Evolutionary conservation across 2,113 vertebrate species (phyloP), one percentile per base, ranked within the genome.

Genomic region (Electrona antarctica): DNA sequence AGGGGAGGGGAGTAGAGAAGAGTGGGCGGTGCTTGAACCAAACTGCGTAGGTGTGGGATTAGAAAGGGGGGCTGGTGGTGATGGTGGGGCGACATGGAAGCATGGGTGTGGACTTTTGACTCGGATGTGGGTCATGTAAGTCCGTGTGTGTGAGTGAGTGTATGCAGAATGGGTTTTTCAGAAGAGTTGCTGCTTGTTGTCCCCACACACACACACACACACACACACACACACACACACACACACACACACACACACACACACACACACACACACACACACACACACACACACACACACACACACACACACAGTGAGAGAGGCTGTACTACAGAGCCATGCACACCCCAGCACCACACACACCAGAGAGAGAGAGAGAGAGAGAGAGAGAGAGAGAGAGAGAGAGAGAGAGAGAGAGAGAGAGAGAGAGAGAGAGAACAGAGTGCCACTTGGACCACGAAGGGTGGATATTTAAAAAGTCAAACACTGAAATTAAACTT

Each of bases 41-140:
- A 84, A 67, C 81, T 80, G 79, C 49, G 79, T 88, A 88, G 86
- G 85, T 89, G 87, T 89, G 84, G 84, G 87, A 89, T 89, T 89
- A 86, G 86, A 79, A 65, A 52, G 66, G 70, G 33, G 33, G 33
- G 33, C 33, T 41, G 33, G 33, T 41, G 33, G 33, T 41, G 33
- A 6, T 41, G 33, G 33, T 41, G 33, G 33, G 11, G 12, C 3
- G 50, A 7, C 80, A 67, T 71, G 81, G n/a, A 75, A 74, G 83
- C 60, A 73, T 74, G 88, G 81, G 80, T 79, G 85, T 85, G 80
- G 78, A 85, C 78, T 45, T 50, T 8, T 48, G 61, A 47, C 13
- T 83, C 68, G 74, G 81, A 81, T 79, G 67, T 56, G 73, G 85
- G 82, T 90, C 85, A 74, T 85, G 78, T 85, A 84, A 88, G 84